Base-by-base conservation (phyloP, 2,113 vertebrate species). In the Pogonocichla stellata region DNA sequence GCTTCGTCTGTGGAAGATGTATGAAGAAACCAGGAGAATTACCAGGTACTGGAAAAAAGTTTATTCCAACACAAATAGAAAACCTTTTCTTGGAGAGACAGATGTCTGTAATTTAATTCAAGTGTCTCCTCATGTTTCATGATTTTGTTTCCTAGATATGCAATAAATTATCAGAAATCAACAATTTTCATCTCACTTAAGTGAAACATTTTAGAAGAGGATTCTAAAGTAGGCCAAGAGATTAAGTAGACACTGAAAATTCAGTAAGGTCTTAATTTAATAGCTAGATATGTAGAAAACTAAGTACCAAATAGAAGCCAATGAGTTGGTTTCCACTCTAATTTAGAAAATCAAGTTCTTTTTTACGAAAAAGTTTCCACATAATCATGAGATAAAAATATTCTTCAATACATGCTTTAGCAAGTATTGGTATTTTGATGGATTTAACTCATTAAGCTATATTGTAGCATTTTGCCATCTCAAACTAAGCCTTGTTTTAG, bases 1-100 rank as follows among this genome's bases (percentile, higher is more conserved):
- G 48, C 69, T 34, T 95, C 73, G 92, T 96, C 92, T 78, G 14
- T 92, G 95, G 64, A 94, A 88, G 90, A 61, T 65, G 8, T 80
- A 12, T 74, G 40, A 40, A 66, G 67, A 86, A 92, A 92, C 31
- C 78, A 69, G 47, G 25, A 94, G 50, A 88, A 66, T 83, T 94
- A 93, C 64, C 67, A 80, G 71, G 86, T 88, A 70, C 7, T 86
- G 48, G 43, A 42, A 23, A 53, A 79, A 85, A 80, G 8, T 12
- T 20, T 2, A 33, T 86, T 85, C 60, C 38, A 79, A 56, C 65
- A 11, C 15, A 62, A 71, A 66, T 2, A 51, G 47, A 51, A 81
- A 83, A 25, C 24, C 38, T 80, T 80, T 69, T 78, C 17, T 83
- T 56, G 56, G 51, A 36, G 51, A 78, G 47, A 38, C 47, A 62